Percentiles rank a stretch among this genome's conserved stretches.
Conservation (phyloP, 2,113 vertebrate genomes). For the Thomomys bottae region DNA sequence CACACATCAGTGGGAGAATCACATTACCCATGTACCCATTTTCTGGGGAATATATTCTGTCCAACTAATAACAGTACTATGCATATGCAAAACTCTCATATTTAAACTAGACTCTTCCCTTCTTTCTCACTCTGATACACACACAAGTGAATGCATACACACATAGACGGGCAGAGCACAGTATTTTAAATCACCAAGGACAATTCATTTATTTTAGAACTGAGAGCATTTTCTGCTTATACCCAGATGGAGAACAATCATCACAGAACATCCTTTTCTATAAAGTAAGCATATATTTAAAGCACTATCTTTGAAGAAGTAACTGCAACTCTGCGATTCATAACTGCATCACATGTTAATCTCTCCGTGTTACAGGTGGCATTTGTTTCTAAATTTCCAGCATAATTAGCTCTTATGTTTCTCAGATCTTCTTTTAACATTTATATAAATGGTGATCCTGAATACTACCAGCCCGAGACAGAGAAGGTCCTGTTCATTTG, state of each 20-base stretch:
- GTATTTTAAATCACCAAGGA: constrained; percentile 25
- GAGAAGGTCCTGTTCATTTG: constrained; percentile 57
- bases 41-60: neutral
- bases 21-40: too few relatives aligned
- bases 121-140: neutral
- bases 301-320: neutral
- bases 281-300: neutral
- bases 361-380: neutral
- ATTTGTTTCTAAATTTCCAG: constrained; percentile 39
- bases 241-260: neutral
- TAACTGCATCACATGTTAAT: neutral
- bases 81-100: neutral
- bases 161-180: neutral
- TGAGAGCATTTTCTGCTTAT: neutral
- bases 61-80: neutral
- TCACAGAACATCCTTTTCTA: neutral
- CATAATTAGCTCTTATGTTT: constrained; percentile 42
- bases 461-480: constrained; percentile 64
- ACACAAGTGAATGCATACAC: neutral
- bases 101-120: neutral
- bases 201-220: neutral
- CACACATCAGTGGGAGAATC: too few relatives aligned
- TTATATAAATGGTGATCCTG: constrained; percentile 56
- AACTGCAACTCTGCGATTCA: neutral
- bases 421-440: constrained; percentile 45